phyloP scores from a whole-genome alignment of 2,797 vertebrate species.

The Clarias platycephalus region DNA sequence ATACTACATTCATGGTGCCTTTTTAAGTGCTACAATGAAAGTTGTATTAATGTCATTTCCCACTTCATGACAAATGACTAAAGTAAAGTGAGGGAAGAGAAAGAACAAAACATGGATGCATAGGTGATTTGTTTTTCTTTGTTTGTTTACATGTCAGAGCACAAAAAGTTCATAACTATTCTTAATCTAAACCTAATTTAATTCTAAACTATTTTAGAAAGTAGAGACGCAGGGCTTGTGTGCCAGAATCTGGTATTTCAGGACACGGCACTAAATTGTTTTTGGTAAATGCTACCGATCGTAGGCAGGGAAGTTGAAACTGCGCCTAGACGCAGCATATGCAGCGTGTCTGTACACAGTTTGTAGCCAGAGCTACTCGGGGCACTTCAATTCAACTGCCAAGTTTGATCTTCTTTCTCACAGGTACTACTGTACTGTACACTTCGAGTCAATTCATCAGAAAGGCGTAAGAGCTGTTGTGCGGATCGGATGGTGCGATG shows the following conservation, averaged over 20 bases:
- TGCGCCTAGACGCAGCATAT: neutral
- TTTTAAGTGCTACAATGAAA: neutral
- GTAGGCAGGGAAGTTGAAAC: neutral
- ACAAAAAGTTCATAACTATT: neutral
- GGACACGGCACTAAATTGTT: neutral
- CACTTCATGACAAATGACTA: neutral
- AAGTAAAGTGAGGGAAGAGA: too few relatives aligned
- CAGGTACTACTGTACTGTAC: neutral
- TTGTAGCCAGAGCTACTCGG: neutral
- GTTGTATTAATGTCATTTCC: neutral
- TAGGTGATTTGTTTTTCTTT: neutral
- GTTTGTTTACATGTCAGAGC: neutral
- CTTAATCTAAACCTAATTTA: neutral
- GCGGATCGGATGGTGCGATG: too few relatives aligned
- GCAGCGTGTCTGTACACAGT: neutral
- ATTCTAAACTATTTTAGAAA: neutral
- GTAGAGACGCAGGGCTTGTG: neutral
- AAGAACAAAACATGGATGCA: neutral
- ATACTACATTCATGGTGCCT: neutral
- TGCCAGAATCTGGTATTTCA: neutral
- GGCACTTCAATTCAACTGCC: neutral
- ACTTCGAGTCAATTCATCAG: neutral
- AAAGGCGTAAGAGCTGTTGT: too few relatives aligned
- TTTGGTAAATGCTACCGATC: neutral
- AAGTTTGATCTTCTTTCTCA: neutral